These are phyloP conservation scores for Prietella phreatophila DNA, from an alignment of 2,113 vertebrate species.

Conservation along the genomic window DNA sequence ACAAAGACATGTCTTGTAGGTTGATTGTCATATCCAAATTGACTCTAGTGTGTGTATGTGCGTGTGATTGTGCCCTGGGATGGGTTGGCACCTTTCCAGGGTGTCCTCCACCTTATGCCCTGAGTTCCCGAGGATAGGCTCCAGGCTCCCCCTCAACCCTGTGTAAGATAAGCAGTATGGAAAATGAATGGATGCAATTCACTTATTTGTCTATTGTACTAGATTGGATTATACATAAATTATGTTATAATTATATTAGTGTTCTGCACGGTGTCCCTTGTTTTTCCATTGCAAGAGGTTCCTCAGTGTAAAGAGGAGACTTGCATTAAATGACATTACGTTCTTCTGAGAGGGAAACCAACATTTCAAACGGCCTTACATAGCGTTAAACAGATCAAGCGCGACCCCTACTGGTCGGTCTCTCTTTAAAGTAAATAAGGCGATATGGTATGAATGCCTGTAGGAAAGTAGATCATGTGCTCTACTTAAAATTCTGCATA, in stretches of 20 bases:
- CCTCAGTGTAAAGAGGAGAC: neutral
- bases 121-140: too few relatives aligned
- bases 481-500: neutral
- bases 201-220: neutral
- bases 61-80: too few relatives aligned
- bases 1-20: too few relatives aligned
- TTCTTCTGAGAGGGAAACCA: neutral
- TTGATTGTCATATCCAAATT: too few relatives aligned
- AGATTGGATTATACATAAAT: neutral
- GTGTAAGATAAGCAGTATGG: too few relatives aligned
- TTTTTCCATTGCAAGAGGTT: neutral
- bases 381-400: neutral
- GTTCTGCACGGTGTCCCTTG: neutral
- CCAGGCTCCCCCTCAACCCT: too few relatives aligned
- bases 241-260: neutral
- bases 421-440: neutral
- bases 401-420: conserved; percentile 29
- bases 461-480: neutral
- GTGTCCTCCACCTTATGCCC: too few relatives aligned
- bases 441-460: neutral
- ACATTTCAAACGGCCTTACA: neutral
- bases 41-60: too few relatives aligned
- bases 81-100: too few relatives aligned
- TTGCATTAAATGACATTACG: neutral
- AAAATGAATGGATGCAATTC: neutral